Evolutionary conservation across 2,797 vertebrate genomes (phyloP).

Genomic region (Tiaroga cobitis): DNA sequence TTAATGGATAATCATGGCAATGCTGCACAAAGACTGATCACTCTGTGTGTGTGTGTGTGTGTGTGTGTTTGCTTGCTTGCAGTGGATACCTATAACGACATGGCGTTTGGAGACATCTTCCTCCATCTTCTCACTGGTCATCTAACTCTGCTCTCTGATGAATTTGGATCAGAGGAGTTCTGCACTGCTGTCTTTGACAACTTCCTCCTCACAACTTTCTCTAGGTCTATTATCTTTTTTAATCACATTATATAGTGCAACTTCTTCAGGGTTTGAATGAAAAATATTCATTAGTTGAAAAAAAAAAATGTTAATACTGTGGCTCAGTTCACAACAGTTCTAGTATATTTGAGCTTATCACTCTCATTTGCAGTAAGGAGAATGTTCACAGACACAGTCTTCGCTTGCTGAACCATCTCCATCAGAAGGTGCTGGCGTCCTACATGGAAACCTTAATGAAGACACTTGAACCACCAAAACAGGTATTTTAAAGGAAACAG

Average conservation of each 20-base stretch:
- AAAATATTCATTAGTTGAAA: not conserved
- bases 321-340: not conserved
- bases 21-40: not conserved
- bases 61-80: not conserved
- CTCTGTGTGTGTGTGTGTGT: conserved; percentile 2
- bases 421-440: conserved; percentile 88
- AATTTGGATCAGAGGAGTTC: conserved; percentile 93
- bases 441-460: conserved; percentile 88
- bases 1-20: not conserved
- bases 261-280: not conserved
- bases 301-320: not conserved
- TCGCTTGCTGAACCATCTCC: conserved; percentile 91
- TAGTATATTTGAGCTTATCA: not conserved
- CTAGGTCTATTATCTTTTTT: conserved; percentile 78
- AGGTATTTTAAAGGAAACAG: conserved; percentile 74
- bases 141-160: conserved; percentile 90
- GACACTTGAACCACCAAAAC: conserved; percentile 91
- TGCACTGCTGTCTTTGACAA: conserved; percentile 89
- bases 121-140: conserved; percentile 92
- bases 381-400: conserved; percentile 93
- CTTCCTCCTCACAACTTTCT: conserved; percentile 90
- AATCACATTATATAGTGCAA: not conserved
- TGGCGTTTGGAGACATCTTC: conserved; percentile 94
- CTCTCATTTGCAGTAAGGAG: conserved; percentile 85
- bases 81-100: conserved; percentile 94